Evolutionary conservation across 1,140 invertebrate species (phyloP).

Genomic region (Papilio aristodemus): DNA sequence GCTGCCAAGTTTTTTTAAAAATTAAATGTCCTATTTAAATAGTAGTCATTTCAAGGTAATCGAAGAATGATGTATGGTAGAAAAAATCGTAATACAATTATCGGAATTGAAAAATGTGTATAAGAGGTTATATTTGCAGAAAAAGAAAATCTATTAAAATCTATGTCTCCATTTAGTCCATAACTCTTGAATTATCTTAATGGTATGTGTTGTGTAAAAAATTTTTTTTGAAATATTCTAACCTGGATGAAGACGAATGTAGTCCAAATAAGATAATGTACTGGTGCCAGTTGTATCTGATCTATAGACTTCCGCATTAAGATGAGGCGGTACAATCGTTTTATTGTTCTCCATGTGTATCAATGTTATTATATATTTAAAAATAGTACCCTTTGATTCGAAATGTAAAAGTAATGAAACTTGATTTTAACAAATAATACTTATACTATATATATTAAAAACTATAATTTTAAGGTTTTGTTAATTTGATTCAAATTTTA

Average conservation of each 20-base stretch:
- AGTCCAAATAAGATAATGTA: slow-evolving; percentile 63
- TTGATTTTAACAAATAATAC: neutral
- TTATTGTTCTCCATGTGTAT: slow-evolving; percentile 57
- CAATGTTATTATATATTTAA: slow-evolving; percentile 1
- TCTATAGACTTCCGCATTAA: slow-evolving; percentile 71
- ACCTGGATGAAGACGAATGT: slow-evolving; percentile 62
- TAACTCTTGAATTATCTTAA: neutral
- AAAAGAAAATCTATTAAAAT: too few relatives aligned
- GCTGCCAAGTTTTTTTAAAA: too few relatives aligned
- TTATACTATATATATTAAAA: too few relatives aligned
- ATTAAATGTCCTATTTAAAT: too few relatives aligned
- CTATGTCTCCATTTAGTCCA: neutral
- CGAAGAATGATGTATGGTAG: too few relatives aligned
- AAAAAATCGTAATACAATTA: too few relatives aligned
- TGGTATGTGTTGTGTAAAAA: neutral
- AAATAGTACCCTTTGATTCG: neutral
- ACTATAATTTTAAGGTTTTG: neutral
- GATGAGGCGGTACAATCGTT: slow-evolving; percentile 67
- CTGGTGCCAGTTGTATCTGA: slow-evolving; percentile 61
- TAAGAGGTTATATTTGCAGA: too few relatives aligned
- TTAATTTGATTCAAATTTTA: neutral
- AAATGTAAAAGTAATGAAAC: too few relatives aligned
- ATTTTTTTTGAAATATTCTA: slow-evolving; percentile 31
- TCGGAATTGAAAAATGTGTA: too few relatives aligned
- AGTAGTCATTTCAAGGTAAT: too few relatives aligned